Evolutionary conservation across 2,113 vertebrate genomes (phyloP), one percentile per base, ranked within the genome.

Genomic region (Paradoxurus hermaphroditus): DNA sequence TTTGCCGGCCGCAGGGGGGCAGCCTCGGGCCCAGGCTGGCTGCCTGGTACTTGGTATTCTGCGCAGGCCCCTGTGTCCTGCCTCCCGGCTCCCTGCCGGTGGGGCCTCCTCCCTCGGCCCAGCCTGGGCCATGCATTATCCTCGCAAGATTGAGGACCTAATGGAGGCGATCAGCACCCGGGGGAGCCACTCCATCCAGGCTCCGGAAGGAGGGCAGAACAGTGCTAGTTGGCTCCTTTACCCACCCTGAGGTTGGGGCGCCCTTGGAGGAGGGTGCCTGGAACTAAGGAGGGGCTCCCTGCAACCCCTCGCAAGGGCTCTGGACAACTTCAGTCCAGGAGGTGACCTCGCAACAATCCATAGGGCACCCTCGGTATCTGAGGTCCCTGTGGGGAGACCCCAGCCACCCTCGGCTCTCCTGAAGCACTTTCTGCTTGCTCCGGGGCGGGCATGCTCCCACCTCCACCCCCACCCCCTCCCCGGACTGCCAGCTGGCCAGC

Each of bases 61-160:
- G 51, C 87, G 95, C 97, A 96, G 92, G 59, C 62, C 6, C 3
- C 72, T 81, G 51, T 7, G 1, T 90, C 97, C 93, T 86, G 94
- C 88, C 95, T 98, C 90, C 70, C 14, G 10, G 91, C 92, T 96
- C 63, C 87, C 86, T 65, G 85, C 81, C 3, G 34, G 87, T 41
- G 31, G 79, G 87, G 81, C 99, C 98, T 92, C 98, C 97, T 97
- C 96, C 96, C 95, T 78, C 86, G 98, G 97, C 97, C 97, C 95
- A 77, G 98, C 95, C 98, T 95, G 95, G 97, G 98, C 98, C 98
- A 97, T 98, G 99, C 98, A 98, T 99, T 99, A 99, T 98, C 98
- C 98, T 98, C 97, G 98, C 98, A 98, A 99, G 99, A 99, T 97
- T 99, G 98, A 99, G 98, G 98, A 98, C 98, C 99, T 98, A 98